Evolutionary conservation across 2,797 vertebrate species (phyloP), one percentile per base, ranked within the genome.

Genomic region (Bryconaethiops microstoma): DNA sequence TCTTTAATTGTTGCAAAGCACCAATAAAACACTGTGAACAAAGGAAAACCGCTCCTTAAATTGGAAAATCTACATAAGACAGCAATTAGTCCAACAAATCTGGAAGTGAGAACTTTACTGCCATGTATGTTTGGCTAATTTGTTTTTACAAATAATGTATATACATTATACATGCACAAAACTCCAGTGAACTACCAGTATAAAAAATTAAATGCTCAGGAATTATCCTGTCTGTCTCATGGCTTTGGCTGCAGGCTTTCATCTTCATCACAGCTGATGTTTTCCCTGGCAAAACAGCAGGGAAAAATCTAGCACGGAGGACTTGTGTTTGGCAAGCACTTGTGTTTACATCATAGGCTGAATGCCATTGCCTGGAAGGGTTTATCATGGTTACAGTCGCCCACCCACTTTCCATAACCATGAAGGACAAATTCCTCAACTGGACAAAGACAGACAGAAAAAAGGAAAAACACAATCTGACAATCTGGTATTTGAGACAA

Each of bases 401-500:
- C 64, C 39, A 67, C 35, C 64, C 42, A 67, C 64, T 67, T 39
- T 67, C 35, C 39, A 65, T 40, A 65, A 40, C 16, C 63, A 65
- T 39, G 63, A 19, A 67, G 4, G n/a, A 63, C 40, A 17, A 10
- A n/a, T 67, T 10, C 29, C 7, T 64, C 25, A 14, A n/a, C 16
- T 65, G 5, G 63, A 35, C 62, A 35, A 14, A 64, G 62, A 39
- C 2, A 29, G 62, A 64, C 63, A 65, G 17, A 25, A 29, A 25
- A 62, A 29, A 48, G 9, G 45, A 48, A 48, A 48, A 48, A 42
- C 7, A 48, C 9, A 48, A 4, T 48, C 1, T 48, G 4, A 48
- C 4, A 48, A 6, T 12, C 45, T 55, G 8, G 64, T 69, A 74
- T 59, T 67, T 69, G 78, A 29, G 64, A 78, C 80, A 70, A 57